phyloP scores from a whole-genome alignment of 2,113 vertebrate species.

The Rafetus swinhoei region DNA sequence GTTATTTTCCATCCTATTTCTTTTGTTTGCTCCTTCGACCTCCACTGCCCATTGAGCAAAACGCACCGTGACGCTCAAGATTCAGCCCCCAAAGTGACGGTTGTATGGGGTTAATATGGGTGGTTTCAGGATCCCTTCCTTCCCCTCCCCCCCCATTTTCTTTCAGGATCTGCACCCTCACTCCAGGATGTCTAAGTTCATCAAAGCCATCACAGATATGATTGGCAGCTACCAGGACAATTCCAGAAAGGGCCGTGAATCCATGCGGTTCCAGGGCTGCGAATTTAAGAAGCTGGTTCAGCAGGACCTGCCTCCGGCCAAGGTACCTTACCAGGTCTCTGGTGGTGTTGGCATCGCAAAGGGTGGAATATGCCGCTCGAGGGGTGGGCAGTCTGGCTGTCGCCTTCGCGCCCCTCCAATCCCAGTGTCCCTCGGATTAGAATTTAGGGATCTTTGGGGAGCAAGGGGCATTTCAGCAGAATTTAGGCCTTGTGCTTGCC shows the following conservation, averaged over 20 bases:
- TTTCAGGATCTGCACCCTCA: not conserved
- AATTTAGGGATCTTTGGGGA: not conserved
- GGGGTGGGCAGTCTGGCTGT: not conserved
- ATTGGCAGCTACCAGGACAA: constrained; percentile 40
- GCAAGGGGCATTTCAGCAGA: not conserved
- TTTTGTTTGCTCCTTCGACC: not conserved
- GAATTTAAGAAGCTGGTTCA: constrained; percentile 70
- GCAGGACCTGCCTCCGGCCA: constrained; percentile 61
- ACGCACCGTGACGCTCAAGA: not conserved
- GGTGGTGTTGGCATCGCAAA: not conserved
- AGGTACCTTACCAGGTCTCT: not conserved
- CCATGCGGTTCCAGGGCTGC: constrained; percentile 8
- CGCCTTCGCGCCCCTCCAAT: not conserved
- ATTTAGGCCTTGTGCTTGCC: not conserved
- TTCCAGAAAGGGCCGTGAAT: not conserved
- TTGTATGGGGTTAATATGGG: not conserved
- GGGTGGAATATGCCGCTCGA: not conserved
- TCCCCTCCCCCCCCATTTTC: not conserved
- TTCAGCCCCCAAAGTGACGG: not conserved
- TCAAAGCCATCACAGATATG: constrained; percentile 64
- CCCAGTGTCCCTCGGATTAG: not conserved
- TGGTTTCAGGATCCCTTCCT: not conserved
- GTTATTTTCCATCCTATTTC: not conserved
- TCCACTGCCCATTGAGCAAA: not conserved
- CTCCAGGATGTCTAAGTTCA: constrained; percentile 44